phyloP scores from a whole-genome alignment of 2,888 invertebrate genomes.

The Idaea biselata region DNA sequence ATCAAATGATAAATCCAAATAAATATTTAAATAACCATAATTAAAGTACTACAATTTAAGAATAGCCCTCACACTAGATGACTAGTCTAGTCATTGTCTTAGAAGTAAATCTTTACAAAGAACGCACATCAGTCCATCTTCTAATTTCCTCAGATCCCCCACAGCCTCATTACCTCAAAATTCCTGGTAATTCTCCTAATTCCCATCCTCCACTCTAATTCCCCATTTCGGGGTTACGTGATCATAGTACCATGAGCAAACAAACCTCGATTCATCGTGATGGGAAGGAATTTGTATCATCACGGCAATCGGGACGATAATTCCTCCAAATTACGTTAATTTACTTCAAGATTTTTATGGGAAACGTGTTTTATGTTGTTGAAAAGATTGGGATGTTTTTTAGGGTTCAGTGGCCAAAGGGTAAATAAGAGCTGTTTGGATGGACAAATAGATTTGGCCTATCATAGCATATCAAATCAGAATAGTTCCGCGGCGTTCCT shows the following conservation, averaged over 20 bases:
- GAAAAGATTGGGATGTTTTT: conserved; percentile 3
- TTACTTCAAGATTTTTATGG: not conserved
- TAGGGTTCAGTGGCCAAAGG: no score
- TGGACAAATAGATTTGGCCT: no score
- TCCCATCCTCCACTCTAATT: conserved; percentile 30
- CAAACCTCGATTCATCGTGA: conserved; percentile 4
- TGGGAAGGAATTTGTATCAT: conserved; percentile 13
- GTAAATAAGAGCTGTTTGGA: no score
- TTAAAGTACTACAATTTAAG: no score
- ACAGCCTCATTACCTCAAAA: conserved; percentile 8
- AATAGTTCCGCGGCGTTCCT: no score
- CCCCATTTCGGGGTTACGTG: conserved; percentile 7
- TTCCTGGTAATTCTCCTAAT: conserved; percentile 56
- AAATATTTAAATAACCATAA: no score
- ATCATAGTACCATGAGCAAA: conserved; percentile 16
- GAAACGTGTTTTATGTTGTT: not conserved
- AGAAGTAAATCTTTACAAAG: no score
- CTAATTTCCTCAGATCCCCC: not conserved
- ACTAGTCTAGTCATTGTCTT: no score
- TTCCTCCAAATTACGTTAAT: conserved; percentile 3
- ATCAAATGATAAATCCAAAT: no score
- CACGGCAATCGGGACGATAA: conserved; percentile 15
- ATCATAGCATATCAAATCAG: no score
- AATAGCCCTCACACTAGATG: no score
- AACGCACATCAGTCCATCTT: no score